phyloP scores from a whole-genome alignment of 2,113 vertebrate genomes.

The Silurus meridionalis region DNA sequence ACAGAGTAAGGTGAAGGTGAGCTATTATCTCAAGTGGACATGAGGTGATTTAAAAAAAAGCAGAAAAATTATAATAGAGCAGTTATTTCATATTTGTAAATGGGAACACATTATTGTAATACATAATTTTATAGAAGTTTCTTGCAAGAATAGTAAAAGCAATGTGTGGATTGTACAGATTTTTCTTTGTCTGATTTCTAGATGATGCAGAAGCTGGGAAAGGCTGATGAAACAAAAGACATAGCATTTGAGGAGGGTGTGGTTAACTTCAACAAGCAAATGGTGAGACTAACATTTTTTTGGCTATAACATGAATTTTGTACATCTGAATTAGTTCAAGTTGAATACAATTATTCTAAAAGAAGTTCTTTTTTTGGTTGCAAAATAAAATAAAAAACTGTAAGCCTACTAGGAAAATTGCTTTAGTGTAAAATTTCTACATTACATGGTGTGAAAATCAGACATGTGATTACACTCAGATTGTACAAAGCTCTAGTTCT shows the following conservation, averaged over 20 bases:
- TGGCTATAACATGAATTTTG: background rate
- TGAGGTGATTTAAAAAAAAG: too few species aligned
- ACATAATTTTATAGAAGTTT: background rate
- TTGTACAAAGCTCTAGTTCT: background rate
- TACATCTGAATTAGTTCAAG: background rate
- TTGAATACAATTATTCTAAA: too few species aligned
- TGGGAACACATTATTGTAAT: background rate
- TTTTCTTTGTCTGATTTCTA: constrained; percentile 54
- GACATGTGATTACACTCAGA: background rate
- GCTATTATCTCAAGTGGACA: too few species aligned
- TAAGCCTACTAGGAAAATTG: background rate
- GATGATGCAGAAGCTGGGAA: constrained; percentile 97
- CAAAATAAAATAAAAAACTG: too few species aligned
- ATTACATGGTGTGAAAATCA: background rate
- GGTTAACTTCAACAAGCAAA: constrained; percentile 94
- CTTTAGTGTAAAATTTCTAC: background rate
- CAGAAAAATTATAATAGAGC: background rate
- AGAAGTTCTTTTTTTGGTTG: too few species aligned
- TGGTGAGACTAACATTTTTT: constrained; percentile 74
- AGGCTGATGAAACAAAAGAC: constrained; percentile 96
- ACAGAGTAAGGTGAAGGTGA: too few species aligned
- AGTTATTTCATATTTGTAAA: background rate
- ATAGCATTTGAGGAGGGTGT: constrained; percentile 90
- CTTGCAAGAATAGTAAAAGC: background rate
- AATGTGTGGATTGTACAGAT: background rate